phyloP scores from a whole-genome alignment of 2,113 vertebrate genomes.

The Osmerus mordax region DNA sequence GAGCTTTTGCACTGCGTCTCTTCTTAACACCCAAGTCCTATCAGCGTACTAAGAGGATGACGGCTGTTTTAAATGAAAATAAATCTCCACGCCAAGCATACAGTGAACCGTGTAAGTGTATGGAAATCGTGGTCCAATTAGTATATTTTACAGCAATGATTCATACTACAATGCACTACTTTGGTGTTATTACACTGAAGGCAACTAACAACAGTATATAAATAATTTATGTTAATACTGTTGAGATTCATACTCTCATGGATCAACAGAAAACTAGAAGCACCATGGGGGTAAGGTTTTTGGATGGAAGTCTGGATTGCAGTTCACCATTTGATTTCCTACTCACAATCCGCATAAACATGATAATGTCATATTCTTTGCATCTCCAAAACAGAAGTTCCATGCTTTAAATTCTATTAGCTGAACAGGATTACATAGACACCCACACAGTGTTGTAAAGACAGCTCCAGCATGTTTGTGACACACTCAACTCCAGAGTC shows the following conservation, averaged over 20 bases:
- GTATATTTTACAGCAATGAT: conserved; percentile 39
- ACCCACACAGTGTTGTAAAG: conserved; percentile 36
- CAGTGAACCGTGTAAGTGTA: conserved; percentile 26
- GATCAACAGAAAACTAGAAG: too few relatives aligned
- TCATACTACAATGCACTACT: conserved; percentile 59
- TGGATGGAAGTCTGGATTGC: too few relatives aligned
- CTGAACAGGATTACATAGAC: conserved; percentile 12
- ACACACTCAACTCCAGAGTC: conserved; percentile 21
- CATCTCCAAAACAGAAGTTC: too few relatives aligned
- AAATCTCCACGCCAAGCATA: conserved; percentile 58
- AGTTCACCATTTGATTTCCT: too few relatives aligned
- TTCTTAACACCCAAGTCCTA: conserved; percentile 30
- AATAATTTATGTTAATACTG: neutral
- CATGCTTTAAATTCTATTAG: neutral
- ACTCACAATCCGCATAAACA: neutral
- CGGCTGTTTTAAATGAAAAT: conserved; percentile 26
- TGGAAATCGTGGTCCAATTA: conserved; percentile 11
- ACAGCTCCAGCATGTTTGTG: conserved; percentile 19
- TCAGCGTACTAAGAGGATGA: conserved; percentile 44
- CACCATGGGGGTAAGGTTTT: too few relatives aligned
- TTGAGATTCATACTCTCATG: neutral
- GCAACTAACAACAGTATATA: neutral
- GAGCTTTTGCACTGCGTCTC: conserved; percentile 39
- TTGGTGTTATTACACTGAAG: conserved; percentile 58
- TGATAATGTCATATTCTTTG: neutral